Conservation (phyloP, 1,140 invertebrate genomes). For the Psilanteris sp. region DNA sequence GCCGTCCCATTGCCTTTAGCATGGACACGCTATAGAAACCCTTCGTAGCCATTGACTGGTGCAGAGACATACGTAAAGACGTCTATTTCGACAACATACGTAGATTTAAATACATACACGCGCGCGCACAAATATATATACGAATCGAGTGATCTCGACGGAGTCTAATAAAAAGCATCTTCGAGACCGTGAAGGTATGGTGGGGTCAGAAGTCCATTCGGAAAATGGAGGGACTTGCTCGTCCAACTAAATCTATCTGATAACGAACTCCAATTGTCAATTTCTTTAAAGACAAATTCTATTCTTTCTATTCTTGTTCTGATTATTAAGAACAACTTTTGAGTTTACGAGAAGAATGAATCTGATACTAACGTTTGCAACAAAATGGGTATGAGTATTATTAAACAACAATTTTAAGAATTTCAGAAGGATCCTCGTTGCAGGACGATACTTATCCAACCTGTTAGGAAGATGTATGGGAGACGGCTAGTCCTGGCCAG, state of each 20-base stretch:
- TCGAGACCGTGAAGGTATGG: slow-evolving; percentile 67
- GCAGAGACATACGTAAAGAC: slow-evolving; percentile 32
- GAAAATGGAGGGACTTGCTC: slow-evolving; percentile 78
- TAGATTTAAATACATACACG: slow-evolving; percentile 32
- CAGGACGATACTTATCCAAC: slow-evolving; percentile 74
- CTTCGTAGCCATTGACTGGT: slow-evolving; percentile 28
- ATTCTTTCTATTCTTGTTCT: neutral
- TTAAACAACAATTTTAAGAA: slow-evolving; percentile 70
- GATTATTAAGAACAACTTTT: slow-evolving; percentile 38
- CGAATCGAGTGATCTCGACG: slow-evolving; percentile 71
- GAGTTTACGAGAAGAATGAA: neutral
- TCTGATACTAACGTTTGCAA: too few species aligned
- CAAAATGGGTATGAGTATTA: too few species aligned
- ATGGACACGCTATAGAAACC: slow-evolving; percentile 67
- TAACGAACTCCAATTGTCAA: slow-evolving; percentile 76
- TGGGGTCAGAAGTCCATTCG: slow-evolving; percentile 80
- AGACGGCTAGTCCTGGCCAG: slow-evolving; percentile 77
- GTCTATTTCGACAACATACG: slow-evolving; percentile 51
- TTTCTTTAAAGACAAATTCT: neutral
- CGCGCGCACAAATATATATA: slow-evolving; percentile 7
- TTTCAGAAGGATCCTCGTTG: slow-evolving; percentile 43
- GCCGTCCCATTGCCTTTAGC: slow-evolving; percentile 71
- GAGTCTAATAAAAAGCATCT: slow-evolving; percentile 80
- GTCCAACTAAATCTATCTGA: slow-evolving; percentile 79
- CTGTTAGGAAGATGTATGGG: slow-evolving; percentile 79